Conservation (phyloP, 2,113 vertebrate species). For the Eclectus roratus region DNA sequence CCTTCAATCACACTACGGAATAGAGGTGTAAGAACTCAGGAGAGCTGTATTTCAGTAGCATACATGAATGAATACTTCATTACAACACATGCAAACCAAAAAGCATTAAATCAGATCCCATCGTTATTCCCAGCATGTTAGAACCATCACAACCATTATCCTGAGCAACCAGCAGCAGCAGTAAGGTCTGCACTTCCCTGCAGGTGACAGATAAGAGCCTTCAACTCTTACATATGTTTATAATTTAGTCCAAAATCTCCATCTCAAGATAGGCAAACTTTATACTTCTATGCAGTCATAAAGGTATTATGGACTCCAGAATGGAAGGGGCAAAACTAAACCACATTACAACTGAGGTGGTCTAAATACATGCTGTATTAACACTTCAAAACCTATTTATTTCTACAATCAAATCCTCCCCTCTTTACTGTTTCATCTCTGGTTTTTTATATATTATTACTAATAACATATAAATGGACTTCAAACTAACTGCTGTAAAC, state of each 20-base stretch:
- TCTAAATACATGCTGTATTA: neutral
- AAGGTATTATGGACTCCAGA: neutral
- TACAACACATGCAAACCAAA: neutral
- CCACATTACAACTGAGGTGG: neutral
- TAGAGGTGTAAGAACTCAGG: neutral
- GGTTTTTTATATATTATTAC: neutral
- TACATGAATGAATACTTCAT: neutral
- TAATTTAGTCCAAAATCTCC: neutral
- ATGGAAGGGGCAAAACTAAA: neutral
- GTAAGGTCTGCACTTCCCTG: neutral
- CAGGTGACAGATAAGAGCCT: neutral
- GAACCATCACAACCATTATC: neutral
- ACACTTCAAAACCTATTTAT: neutral
- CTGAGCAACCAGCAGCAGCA: neutral
- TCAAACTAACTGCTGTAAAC: neutral
- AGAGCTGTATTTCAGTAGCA: neutral
- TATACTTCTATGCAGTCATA: accelerated
- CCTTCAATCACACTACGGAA: neutral
- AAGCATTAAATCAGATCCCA: neutral
- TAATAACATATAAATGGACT: neutral
- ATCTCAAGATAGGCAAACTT: accelerated
- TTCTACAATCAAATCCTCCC: neutral
- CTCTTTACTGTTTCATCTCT: neutral
- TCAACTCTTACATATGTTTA: neutral
- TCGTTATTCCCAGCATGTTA: neutral